Evolutionary conservation across 2,888 invertebrate genomes (phyloP), one percentile per base, ranked within the genome.

Genomic region (Catocala nupta): DNA sequence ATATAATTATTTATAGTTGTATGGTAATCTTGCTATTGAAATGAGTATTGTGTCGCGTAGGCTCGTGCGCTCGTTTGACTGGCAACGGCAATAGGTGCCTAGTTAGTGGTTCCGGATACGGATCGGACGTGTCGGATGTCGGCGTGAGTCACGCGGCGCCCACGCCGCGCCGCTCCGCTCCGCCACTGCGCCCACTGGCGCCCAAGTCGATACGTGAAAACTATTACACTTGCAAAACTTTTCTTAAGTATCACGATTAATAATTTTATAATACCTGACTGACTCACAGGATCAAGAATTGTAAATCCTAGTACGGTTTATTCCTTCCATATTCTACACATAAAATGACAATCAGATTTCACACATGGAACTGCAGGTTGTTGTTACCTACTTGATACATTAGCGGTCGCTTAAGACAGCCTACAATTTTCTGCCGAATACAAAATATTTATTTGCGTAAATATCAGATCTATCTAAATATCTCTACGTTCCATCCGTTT

Each of bases 71-170:
- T 82, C 75, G 83, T 88, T 88, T 86, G 87, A 87, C 78, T 83
- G 81, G 81, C 83, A 76, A 84, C 82, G 82, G 90, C 86, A 88
- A 88, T 89, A 88, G 76, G 87, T 84, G 85, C 86, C 90, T 90
- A 90, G 91, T 92, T 92, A 93, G 92, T 92, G 88, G 91, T 93
- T 94, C 94, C 93, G 94, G 93, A 93, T 93, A 93, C 91, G 90
- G 85, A 91, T 91, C 90, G 93, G 91, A 93, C 93, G 93, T 95
- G 94, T 94, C 94, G 94, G 94, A 94, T 94, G 93, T 94, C 94
- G 91, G 90, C 89, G 91, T 94, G 94, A 94, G 87, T 94, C 94
- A 93, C 87, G 88, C 86, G 88, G 92, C 90, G 90, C 92, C 82
- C 75, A 78, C 75, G 75, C 72, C 78, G 75, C 72, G 75, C 72